Percentiles rank a stretch among this genome's conserved stretches.
Evolutionary conservation across 2,888 invertebrate species (phyloP).

Genomic region (Platynereis dumerilii): DNA sequence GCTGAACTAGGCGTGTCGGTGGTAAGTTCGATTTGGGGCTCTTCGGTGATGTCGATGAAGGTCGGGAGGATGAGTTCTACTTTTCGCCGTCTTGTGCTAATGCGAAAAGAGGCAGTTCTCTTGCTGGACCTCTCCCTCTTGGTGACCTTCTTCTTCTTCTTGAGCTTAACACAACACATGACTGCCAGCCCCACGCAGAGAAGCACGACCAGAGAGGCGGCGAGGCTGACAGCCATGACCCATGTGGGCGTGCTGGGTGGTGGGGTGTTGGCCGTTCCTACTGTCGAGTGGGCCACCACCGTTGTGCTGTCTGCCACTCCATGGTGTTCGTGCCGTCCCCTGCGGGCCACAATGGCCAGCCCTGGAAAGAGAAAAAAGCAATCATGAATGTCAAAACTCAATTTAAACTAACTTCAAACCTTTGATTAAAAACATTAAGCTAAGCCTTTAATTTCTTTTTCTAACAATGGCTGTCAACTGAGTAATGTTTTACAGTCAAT

Average conservation of each 20-base stretch:
- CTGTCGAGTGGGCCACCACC: too few species aligned
- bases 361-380: too few species aligned
- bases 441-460: too few species aligned
- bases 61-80: not conserved
- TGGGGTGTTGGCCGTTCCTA: too few species aligned
- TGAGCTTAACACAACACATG: constrained; percentile 5
- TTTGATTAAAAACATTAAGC: too few species aligned
- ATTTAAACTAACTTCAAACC: too few species aligned
- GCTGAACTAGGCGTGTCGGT: not conserved
- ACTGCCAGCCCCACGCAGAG: not conserved
- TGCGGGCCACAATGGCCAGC: not conserved
- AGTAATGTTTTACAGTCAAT: too few species aligned
- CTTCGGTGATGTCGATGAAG: not conserved
- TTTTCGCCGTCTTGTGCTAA: not conserved
- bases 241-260: not conserved
- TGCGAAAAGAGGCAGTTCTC: not conserved
- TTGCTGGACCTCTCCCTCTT: not conserved
- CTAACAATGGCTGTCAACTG: too few species aligned
- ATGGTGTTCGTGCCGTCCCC: not conserved
- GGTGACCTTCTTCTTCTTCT: not conserved
- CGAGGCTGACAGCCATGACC: constrained; percentile 1
- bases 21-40: constrained; percentile 2
- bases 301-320: not conserved
- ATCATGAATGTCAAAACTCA: too few species aligned
- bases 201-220: not conserved